Evolutionary conservation across 2,888 invertebrate species (phyloP).

Genomic region (Trachelus stipa): DNA sequence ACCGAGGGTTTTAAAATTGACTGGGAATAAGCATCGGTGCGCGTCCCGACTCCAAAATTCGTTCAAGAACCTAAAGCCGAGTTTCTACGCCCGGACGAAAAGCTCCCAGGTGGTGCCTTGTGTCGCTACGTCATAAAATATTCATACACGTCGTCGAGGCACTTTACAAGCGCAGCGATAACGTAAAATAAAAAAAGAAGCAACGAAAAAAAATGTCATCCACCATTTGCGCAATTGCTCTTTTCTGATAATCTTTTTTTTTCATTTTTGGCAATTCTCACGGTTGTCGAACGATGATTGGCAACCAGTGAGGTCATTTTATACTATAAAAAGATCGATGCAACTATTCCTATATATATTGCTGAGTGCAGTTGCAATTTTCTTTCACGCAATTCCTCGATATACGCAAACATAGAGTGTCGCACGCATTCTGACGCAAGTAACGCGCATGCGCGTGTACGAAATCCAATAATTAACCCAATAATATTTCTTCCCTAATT

Average conservation of each 20-base stretch:
- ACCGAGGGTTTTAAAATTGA: constrained; percentile 20
- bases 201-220: neutral
- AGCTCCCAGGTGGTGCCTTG: constrained; percentile 14
- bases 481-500: no score
- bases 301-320: neutral
- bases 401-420: no score
- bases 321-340: neutral
- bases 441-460: no score
- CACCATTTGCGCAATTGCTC: neutral
- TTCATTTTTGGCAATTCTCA: no score
- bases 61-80: neutral
- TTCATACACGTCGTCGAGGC: constrained; percentile 10
- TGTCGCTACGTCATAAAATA: constrained; percentile 18
- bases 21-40: constrained; percentile 26
- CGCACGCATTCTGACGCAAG: no score
- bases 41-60: constrained; percentile 31
- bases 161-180: constrained; percentile 1
- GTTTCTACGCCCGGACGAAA: neutral
- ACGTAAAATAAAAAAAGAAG: neutral
- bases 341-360: neutral
- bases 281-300: neutral
- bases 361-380: neutral
- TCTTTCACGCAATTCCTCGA: no score
- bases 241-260: neutral
- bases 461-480: no score